Conservation (phyloP, 2,113 vertebrate genomes). For the Cynocephalus volans region DNA sequence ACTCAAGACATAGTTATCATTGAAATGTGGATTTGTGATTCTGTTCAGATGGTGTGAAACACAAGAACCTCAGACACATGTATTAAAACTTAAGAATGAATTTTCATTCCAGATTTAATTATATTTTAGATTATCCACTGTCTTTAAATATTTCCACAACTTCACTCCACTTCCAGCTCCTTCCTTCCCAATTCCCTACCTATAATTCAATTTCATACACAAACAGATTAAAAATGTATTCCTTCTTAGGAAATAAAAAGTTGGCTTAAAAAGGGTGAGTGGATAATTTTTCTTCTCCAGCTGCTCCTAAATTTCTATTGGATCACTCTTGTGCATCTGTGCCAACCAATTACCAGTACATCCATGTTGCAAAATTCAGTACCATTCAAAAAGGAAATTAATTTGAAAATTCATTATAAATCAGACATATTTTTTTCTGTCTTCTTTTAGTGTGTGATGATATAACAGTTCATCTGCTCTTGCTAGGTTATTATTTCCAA, state of each 20-base stretch:
- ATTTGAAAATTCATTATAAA: conserved; percentile 72
- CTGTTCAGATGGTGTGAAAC: conserved; percentile 2
- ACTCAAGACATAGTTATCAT: neutral
- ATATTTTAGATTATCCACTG: conserved; percentile 60
- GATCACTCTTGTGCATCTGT: neutral
- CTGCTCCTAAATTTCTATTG: conserved; percentile 72
- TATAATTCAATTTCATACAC: conserved; percentile 64
- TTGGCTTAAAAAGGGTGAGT: conserved; percentile 73
- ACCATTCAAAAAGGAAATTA: conserved; percentile 57
- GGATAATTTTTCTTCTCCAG: conserved; percentile 74
- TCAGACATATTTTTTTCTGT: conserved; percentile 72
- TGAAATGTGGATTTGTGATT: conserved; percentile 20
- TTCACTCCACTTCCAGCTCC: conserved; percentile 1
- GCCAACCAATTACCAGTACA: conserved; percentile 60
- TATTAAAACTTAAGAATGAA: conserved; percentile 57
- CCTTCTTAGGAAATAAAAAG: conserved; percentile 62
- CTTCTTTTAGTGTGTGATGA: conserved; percentile 58
- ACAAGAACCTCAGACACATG: conserved; percentile 47
- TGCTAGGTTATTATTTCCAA: conserved; percentile 46
- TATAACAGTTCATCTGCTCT: conserved; percentile 63
- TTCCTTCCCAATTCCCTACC: conserved; percentile 61
- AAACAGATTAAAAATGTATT: conserved; percentile 70
- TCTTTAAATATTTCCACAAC: conserved; percentile 78
- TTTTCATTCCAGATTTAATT: conserved; percentile 73
- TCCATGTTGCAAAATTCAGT: conserved; percentile 45